Conservation (phyloP, 1,140 invertebrate species). For the Aplysia californica region DNA sequence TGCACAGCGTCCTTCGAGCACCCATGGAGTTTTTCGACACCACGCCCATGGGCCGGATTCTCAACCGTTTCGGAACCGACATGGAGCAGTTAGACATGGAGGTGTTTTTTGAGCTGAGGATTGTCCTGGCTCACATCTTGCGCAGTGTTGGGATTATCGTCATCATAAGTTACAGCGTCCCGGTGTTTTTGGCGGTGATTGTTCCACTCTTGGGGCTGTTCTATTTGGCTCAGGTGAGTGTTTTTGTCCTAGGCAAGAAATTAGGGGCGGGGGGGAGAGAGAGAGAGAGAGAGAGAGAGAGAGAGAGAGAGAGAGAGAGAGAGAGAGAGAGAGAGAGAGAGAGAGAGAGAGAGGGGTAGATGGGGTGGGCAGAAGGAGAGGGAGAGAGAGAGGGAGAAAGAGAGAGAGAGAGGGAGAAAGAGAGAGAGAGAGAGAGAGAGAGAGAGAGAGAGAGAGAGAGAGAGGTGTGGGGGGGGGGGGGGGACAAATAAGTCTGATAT, state of each 20-base stretch:
- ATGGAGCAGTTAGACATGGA: no score
- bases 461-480: neutral
- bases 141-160: neutral
- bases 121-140: neutral
- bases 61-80: no score
- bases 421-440: neutral
- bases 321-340: neutral
- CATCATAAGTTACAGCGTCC: neutral
- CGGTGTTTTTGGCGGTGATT: neutral
- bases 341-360: neutral
- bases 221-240: no score
- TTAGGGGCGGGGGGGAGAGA: neutral
- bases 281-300: neutral
- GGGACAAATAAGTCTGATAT: neutral
- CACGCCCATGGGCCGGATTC: no score
- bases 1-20: no score
- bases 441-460: neutral
- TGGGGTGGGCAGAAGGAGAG: no score
- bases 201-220: no score
- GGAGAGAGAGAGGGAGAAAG: neutral
- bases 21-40: no score
- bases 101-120: no score
- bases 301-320: constrained; percentile 2
- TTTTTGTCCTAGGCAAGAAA: no score
- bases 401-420: neutral